Base-by-base conservation (phyloP, 2,113 vertebrate species). In the Thunnus maccoyii region DNA sequence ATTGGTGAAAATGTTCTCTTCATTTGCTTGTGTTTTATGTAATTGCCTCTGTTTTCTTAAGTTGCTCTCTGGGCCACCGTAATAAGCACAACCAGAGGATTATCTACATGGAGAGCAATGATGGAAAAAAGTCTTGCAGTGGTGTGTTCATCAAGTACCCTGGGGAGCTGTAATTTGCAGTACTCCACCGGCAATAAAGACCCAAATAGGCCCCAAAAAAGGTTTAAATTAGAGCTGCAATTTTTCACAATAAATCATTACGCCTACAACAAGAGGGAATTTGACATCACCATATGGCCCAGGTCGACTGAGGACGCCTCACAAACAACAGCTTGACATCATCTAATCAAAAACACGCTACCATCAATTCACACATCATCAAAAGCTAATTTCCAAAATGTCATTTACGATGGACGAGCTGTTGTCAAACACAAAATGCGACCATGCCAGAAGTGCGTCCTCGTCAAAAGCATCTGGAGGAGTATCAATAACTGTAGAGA, bases 141-240 rank as follows among this genome's bases (percentile, higher is more conserved):
- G 50, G 8, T 36, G 76, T 16, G 18, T 68, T 80, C 65, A 78
- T 64, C 18, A 63, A 70, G 66, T 60, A 65, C 56, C 75, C 57
- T 85, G 87, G 74, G 57, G 82, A 88, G 75, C 73, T 90, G 61
- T 70, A 77, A 89, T 88, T 83, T 82, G 22, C 76, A 69, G 69
- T 51, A 60, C 72, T 79, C 51, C 57, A 55, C 30, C 70, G 76
- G 82, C 63, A 77, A 77, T 48, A 69, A 56, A 85, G 62, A 60
- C 48, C 7, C 36, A 41, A 41, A 41, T 41, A 71, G 47, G 36
- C 58, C 41, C 22, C n/a, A 61, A 76, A 36, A 36, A 51, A 56
- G 64, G 4, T 72, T 84, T 27, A 66, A 83, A 86, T 66, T 20
- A 78, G 63, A 86, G 65, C 68, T 62, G 66, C 54, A 78, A 48